Base-by-base conservation (phyloP, 1,140 invertebrate genomes). In the Himalopsyche phryganea region DNA sequence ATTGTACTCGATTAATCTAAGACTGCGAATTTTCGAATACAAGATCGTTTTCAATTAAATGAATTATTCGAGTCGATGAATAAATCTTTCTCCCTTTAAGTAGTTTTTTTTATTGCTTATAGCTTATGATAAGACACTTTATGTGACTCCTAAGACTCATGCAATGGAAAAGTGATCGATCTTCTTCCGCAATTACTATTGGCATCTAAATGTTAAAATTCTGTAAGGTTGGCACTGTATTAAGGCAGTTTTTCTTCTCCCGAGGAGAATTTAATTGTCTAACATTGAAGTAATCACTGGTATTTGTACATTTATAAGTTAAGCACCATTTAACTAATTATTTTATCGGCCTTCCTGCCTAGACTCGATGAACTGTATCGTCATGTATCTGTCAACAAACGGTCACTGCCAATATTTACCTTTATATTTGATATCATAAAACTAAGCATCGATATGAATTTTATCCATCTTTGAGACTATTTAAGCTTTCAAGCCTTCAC, bases 301-400 rank as follows among this genome's bases (percentile, higher is more conserved):
- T 44, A 44, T 61, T 62, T 62, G 55, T 62, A 58, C 55, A 58
- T 58, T 50, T 44, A 41, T 6, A 20, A 53, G 23, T 28, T 55
- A 28, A 62, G 53, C 60, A 62, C 51, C 52, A 46, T 48, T 45
- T 36, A 14, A 20, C 18, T 46, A 47, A 40, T 40, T 40, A 10
- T 17, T 11, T 6, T 11, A 15, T 17, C 6, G 15, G 15, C 15
- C 4, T 40, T 5, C 4, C 15, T 11, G 11, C 38, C 3, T 40
- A 40, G 3, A 13, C 3, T 40, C n/a, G 38, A 40, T 11, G 11
- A 5, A 13, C 38, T 40, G 23, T 15, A 15, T 40, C n/a, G 38
- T 13, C n/a, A 40, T 40, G 15, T 40, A 40, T 3, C 38, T n/a
- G n/a, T n/a, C n/a, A n/a, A n/a, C n/a, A n/a, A n/a, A n/a, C 38